Evolutionary conservation across 1,140 invertebrate species (phyloP).

Genomic region (Bradysia coprophila): DNA sequence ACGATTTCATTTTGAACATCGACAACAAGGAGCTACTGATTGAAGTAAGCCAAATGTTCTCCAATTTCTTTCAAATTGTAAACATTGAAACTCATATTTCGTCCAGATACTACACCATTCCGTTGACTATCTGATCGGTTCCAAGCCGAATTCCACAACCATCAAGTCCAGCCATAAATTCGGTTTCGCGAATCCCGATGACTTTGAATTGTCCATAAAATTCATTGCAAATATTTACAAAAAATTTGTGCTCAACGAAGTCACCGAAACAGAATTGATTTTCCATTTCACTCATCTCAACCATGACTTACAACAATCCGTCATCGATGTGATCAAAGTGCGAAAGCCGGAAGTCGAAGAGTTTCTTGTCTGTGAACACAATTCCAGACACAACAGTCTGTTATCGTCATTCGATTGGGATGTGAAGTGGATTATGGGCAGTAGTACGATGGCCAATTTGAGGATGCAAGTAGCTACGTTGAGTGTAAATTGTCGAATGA

Average conservation of each 20-base stretch:
- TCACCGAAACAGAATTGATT: constrained; percentile 3
- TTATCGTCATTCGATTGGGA: constrained; percentile 5
- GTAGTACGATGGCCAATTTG: background rate
- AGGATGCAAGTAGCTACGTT: constrained; percentile 1
- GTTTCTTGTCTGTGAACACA: constrained; percentile 2
- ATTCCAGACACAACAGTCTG: constrained; percentile 1
- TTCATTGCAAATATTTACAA: constrained; percentile 2
- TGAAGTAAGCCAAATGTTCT: constrained; percentile 1
- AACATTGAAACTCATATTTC: background rate
- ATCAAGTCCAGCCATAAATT: constrained; percentile 3
- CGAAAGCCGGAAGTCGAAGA: background rate
- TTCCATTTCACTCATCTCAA: constrained; percentile 3
- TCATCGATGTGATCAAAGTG: constrained; percentile 2
- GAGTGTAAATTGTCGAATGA: constrained; percentile 1
- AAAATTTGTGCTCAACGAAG: background rate
- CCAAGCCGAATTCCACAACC: background rate
- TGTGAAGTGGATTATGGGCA: constrained; percentile 2
- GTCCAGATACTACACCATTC: constrained; percentile 3
- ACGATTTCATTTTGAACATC: constrained; percentile 3
- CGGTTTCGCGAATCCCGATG: constrained; percentile 3
- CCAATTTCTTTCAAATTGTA: background rate
- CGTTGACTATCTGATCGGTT: constrained; percentile 3
- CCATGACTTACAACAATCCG: constrained; percentile 2
- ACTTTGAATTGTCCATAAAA: constrained; percentile 2
- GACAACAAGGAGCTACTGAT: constrained; percentile 5